Percentiles rank a stretch among this genome's conserved stretches.
Conservation (phyloP, 2,797 vertebrate species). For the Enteromius fasciolatus region DNA sequence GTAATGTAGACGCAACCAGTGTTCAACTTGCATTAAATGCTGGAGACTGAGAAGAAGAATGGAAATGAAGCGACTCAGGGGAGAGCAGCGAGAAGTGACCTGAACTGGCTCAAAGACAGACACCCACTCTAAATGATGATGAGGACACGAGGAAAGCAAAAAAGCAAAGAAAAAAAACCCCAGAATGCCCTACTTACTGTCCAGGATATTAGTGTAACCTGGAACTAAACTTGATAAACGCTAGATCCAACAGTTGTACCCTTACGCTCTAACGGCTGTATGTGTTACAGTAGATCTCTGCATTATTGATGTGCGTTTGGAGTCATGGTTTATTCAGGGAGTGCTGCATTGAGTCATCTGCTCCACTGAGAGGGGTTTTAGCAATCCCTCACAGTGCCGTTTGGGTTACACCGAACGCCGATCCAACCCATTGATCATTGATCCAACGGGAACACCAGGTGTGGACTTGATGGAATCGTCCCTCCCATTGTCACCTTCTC, state of each 20-base stretch:
- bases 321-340: slow-evolving; percentile 44
- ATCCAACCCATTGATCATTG: slow-evolving; percentile 40
- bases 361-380: slow-evolving; percentile 27
- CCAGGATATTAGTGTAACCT: slow-evolving; percentile 34
- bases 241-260: slow-evolving; percentile 13
- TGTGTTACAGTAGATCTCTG: slow-evolving; percentile 33
- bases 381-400: not conserved
- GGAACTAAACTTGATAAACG: slow-evolving; percentile 30
- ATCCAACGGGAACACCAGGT: not conserved
- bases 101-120: slow-evolving; percentile 45
- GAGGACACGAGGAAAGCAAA: slow-evolving; percentile 9
- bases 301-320: slow-evolving; percentile 41
- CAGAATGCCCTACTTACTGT: slow-evolving; percentile 12
- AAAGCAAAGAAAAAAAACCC: not conserved
- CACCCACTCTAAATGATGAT: slow-evolving; percentile 40
- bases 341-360: slow-evolving; percentile 26
- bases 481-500: slow-evolving; percentile 11
- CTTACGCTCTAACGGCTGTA: slow-evolving; percentile 11
- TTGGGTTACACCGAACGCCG: slow-evolving; percentile 13
- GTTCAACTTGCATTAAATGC: slow-evolving; percentile 38
- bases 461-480: slow-evolving; percentile 14
- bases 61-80: slow-evolving; percentile 29
- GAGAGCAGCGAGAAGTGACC: slow-evolving; percentile 26
- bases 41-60: slow-evolving; percentile 24
- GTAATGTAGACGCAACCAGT: not conserved